Base-by-base conservation (phyloP, 1,140 invertebrate genomes). In the Trichomalopsis sarcophagae region DNA sequence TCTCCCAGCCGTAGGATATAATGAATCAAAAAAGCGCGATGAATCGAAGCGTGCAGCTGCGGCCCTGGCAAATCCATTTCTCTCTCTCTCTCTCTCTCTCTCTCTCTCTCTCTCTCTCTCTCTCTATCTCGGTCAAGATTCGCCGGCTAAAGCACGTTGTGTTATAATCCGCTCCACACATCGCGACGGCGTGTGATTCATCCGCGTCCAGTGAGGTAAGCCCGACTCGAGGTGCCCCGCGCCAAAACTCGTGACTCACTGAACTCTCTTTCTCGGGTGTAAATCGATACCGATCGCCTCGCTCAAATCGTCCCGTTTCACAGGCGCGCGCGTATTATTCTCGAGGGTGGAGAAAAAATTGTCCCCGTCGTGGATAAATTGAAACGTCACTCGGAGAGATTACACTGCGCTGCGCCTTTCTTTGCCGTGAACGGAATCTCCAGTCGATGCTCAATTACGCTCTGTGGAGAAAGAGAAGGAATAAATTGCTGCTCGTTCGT, bases 101-200 rank as follows among this genome's bases (percentile, higher is more conserved):
- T n/a, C n/a, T n/a, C n/a, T n/a, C n/a, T 76, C 40, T 40, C n/a
- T 33, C 79, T 84, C 66, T 79, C 40, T 44, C 40, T 7, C 5
- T 44, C 40, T 40, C n/a, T 33, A 84, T 84, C 66, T 84, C 68
- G 82, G 82, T 84, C 76, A 84, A 79, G 75, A 77, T 83, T 83
- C 55, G 55, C 40, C 75, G 68, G n/a, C 30, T 44, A 13, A 44
- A 10, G 75, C 62, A 47, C 62, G 30, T 23, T 62, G 14, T 17
- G 11, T 50, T 50, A 62, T 62, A 62, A 62, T 62, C 55, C 21
- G 5, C 17, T 55, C 1, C 21, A n/a, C 62, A 21, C 23, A 23
- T 17, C 13, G 11, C 13, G 11, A 7, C 33, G 30, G 14, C 36
- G 11, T 21, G 40, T 79, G 76, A 84, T 79, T 84, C 82, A 79